Evolutionary conservation across 2,113 vertebrate species (phyloP).

Genomic region (Tetrao urogallus): DNA sequence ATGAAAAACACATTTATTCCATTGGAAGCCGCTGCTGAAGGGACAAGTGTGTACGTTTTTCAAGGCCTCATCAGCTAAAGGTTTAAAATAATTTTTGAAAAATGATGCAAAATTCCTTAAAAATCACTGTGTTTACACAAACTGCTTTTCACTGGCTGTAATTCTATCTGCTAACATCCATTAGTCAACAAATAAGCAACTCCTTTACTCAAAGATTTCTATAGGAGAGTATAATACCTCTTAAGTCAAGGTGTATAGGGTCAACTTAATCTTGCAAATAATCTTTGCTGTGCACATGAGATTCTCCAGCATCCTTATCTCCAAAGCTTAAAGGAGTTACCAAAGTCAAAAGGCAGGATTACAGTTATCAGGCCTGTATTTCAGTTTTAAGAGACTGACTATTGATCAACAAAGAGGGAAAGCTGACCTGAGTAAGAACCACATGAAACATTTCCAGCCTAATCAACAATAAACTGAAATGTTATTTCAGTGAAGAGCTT

Average conservation of each 20-base stretch:
- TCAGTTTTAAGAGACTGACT: constrained; percentile 13
- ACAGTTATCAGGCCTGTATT: constrained; percentile 45
- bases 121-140: background rate
- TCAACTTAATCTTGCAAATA: constrained; percentile 69
- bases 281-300: constrained; percentile 54
- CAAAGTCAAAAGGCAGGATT: constrained; percentile 64
- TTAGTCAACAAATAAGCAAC: background rate
- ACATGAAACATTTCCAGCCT: background rate
- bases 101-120: background rate
- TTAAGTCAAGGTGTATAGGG: constrained; percentile 32
- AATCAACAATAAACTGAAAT: background rate
- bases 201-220: background rate
- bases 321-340: constrained; percentile 19
- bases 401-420: constrained; percentile 34
- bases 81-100: background rate
- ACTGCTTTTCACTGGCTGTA: background rate
- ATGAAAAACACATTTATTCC: background rate
- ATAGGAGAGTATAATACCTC: constrained; percentile 8
- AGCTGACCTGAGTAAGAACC: background rate
- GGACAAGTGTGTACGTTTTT: background rate
- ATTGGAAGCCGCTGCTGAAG: background rate
- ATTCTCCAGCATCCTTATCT: constrained; percentile 42
- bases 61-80: background rate
- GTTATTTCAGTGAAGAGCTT: background rate
- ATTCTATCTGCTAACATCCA: background rate